These are phyloP conservation scores for Charaxes varanes DNA, from an alignment of 1,140 invertebrate genomes.

Conservation along the genomic window DNA sequence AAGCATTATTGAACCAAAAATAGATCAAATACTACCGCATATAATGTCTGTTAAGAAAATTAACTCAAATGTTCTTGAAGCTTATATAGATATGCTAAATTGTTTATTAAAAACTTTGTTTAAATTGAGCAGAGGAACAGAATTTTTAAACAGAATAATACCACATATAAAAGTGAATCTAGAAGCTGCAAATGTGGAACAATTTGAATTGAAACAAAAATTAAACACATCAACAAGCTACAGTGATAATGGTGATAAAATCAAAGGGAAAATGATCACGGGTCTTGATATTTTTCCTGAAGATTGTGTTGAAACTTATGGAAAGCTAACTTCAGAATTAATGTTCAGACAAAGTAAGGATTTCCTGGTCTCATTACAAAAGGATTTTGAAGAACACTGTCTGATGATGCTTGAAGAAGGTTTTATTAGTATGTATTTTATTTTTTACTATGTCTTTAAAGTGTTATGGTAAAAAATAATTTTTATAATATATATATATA, in stretches of 20 bases:
- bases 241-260: slow-evolving; percentile 31
- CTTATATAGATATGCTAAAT: slow-evolving; percentile 48
- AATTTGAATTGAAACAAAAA: slow-evolving; percentile 51
- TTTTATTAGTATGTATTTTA: slow-evolving; percentile 46
- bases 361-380: slow-evolving; percentile 44
- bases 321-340: slow-evolving; percentile 49
- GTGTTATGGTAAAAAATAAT: too few species aligned
- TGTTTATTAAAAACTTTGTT: slow-evolving; percentile 51
- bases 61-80: slow-evolving; percentile 24
- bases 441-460: too few species aligned
- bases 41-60: slow-evolving; percentile 54
- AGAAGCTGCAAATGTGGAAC: slow-evolving; percentile 46
- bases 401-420: slow-evolving; percentile 51
- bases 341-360: slow-evolving; percentile 63
- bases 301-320: slow-evolving; percentile 48
- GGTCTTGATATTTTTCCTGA: slow-evolving; percentile 47
- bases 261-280: slow-evolving; percentile 43
- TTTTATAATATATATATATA: too few species aligned
- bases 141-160: slow-evolving; percentile 50
- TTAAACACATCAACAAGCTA: slow-evolving; percentile 28
- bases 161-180: slow-evolving; percentile 42
- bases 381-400: slow-evolving; percentile 54
- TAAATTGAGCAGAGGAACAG: slow-evolving; percentile 52
- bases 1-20: slow-evolving; percentile 47
- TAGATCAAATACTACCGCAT: slow-evolving; percentile 40